Evolutionary conservation across 2,888 invertebrate species (phyloP), one percentile per base, ranked within the genome.

Genomic region (Platycheirus albimanus): DNA sequence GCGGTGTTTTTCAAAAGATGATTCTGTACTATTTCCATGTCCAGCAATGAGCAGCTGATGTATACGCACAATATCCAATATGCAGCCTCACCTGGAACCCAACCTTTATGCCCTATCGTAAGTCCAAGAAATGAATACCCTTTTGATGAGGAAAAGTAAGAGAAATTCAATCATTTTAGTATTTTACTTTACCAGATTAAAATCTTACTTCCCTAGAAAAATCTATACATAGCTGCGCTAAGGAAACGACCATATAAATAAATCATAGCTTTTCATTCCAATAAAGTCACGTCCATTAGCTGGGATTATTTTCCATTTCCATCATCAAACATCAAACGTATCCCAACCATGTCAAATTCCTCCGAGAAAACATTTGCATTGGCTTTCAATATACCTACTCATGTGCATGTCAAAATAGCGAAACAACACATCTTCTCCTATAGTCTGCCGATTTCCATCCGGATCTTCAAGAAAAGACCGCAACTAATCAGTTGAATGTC

Each of bases 341-440:
- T 17, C 45, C 36, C 72, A 41, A 47, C 38, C 74, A 49, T 63
- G 52, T 69, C 63, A 10, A 79, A 80, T 80, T 66, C 10, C 8
- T 24, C 13, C 76, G 54, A 69, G 74, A 79, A 74, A 79, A 79
- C 79, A 74, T 79, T 79, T 79, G 47, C 63, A 36, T 79, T 69
- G 13, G 17, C 43, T 30, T 45, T 45, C 28, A 30, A 28, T 43
- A 52, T 52, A 54, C 41, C 54, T 30, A 58, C 45, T 43, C 56
- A 45, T 15, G 24, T 30, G 24, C 47, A 19, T 56, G 58, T 61
- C 71, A 76, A 66, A 81, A 66, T 28, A 75, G 54, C n/a, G n/a
- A n/a, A n/a, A 54, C 51, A 67, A 38, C 38, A 54, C 28, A 52
- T n/a, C 43, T 3, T 19, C 36, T 15, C 19, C 54, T 45, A 52